Evolutionary conservation across 2,888 invertebrate genomes (phyloP), one percentile per base, ranked within the genome.

Genomic region (Eilema caniola): DNA sequence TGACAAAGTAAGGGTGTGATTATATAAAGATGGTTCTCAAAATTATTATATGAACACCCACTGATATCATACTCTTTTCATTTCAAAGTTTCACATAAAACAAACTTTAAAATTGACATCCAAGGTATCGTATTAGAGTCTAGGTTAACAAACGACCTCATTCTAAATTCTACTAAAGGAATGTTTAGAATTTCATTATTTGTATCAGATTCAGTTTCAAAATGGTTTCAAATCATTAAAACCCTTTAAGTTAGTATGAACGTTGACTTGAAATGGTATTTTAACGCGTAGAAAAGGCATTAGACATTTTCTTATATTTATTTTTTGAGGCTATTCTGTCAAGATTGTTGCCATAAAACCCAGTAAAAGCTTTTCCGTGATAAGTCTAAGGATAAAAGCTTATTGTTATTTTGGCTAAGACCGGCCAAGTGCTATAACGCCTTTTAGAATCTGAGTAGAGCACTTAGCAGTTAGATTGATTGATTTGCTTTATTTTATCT

Each of bases 291-390:
- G 10, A 23, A 56, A 62, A 66, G 56, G 23, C 56, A 3, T 59
- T 59, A 37, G 25, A 67, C 23, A 25, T 28, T 61, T 47, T 31
- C 12, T 61, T 60, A 60, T 47, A 61, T 57, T 60, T 69, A 69
- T 64, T 41, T 60, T 41, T 53, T 23, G 57, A 47, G 28, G 57
- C 23, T 41, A 41, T 69, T 64, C 28, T 20, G 53, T 53, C 47
- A 28, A 53, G 53, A 33, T 65, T 61, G 60, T 23, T 53, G 12
- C 23, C 59, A 47, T 56, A 53, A 69, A 64, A 24, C n/a, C 53
- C 61, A 66, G 60, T 56, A 65, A 69, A 69, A 62, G 69, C 69
- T 65, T 56, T 68, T 53, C 31, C 37, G 63, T 57, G 62, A 68
- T 68, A 56, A 63, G 33, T 65, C 53, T 65, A 56, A 65, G 64